These are phyloP conservation scores for Brachionus asplanchnoidis DNA, from an alignment of 1,140 invertebrate species.

Conservation along the genomic window DNA sequence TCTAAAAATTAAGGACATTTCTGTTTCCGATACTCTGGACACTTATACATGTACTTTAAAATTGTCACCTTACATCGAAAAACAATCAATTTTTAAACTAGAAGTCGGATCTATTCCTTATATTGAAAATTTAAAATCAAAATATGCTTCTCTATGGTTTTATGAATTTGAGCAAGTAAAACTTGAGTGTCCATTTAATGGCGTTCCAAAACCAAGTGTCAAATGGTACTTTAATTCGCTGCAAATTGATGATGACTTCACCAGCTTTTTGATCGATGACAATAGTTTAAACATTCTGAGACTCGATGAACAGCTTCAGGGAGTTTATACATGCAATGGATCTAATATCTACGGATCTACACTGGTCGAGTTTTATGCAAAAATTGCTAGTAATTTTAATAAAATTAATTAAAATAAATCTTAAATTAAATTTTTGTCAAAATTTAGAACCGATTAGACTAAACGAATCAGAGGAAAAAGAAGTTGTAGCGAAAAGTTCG, in stretches of 20 bases:
- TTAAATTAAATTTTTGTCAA: background rate
- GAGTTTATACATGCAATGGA: background rate
- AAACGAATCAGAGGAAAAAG: background rate
- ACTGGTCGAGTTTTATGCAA: background rate
- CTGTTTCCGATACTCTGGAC: background rate
- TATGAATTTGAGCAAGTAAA: background rate
- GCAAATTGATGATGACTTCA: background rate
- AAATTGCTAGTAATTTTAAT: conserved; percentile 11
- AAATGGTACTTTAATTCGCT: conserved; percentile 5
- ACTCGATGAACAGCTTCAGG: background rate
- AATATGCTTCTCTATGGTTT: background rate
- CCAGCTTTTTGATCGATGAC: background rate
- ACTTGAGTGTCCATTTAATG: background rate
- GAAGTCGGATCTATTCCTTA: background rate
- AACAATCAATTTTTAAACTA: conserved; percentile 2
- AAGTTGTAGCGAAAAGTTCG: background rate
- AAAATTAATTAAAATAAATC: background rate
- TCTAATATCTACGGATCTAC: background rate
- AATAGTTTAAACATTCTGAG: background rate
- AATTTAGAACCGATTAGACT: background rate
- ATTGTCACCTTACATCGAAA: background rate
- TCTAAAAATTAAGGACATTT: background rate
- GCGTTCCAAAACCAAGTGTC: background rate
- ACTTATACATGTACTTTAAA: conserved; percentile 12
- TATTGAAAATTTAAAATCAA: background rate